A percentile compares a stretch with the other conserved stretches of the same genome.
Conservation (phyloP, 2,797 vertebrate genomes). For the Emydoidea blandingii region DNA sequence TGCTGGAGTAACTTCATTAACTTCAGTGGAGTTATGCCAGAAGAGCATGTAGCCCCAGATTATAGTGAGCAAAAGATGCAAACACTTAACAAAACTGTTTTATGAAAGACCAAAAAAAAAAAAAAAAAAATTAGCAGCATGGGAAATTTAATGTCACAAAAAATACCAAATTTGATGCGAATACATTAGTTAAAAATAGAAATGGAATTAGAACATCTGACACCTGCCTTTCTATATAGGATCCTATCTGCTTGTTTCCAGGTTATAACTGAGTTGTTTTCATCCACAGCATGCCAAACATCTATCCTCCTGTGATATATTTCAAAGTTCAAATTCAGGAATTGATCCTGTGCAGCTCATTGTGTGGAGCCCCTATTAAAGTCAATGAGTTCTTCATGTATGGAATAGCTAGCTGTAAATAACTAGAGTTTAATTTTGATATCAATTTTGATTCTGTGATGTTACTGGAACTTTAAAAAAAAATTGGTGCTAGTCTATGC, state of each 20-base stretch:
- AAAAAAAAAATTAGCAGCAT: not conserved
- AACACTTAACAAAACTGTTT: not conserved
- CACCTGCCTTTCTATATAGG: not conserved
- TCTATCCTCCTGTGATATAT: not conserved
- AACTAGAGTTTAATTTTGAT: not conserved
- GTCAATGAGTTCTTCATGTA: fast-evolving
- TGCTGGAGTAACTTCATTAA: not conserved
- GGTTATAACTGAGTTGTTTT: not conserved
- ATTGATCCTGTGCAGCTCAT: not conserved
- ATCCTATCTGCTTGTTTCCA: not conserved
- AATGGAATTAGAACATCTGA: not conserved
- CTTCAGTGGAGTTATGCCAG: not conserved
- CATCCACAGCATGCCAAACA: not conserved
- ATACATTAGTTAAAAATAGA: not conserved
- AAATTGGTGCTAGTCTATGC: not conserved
- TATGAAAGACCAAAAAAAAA: not conserved
- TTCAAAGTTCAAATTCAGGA: not conserved
- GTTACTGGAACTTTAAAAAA: not conserved
- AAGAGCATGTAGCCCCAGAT: not conserved
- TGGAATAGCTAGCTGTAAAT: not conserved
- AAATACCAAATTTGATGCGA: not conserved
- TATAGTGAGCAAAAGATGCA: not conserved
- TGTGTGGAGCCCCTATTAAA: not conserved
- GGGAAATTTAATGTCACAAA: not conserved
- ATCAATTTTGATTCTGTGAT: not conserved